phyloP scores from a whole-genome alignment of 2,888 invertebrate genomes.

The Lycaena phlaeas region DNA sequence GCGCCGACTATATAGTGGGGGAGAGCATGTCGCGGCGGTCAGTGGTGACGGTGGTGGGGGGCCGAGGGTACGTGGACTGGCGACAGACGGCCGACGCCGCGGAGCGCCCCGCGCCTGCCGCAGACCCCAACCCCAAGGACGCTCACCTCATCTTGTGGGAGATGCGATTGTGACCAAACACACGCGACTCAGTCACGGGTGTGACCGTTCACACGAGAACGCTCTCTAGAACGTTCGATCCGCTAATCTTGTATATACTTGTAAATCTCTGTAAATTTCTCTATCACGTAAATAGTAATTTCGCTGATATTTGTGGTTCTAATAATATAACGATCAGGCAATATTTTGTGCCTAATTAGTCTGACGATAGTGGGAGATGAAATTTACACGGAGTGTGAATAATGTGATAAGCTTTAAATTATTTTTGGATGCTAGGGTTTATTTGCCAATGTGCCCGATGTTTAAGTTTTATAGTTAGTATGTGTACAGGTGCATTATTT shows the following conservation, averaged over 20 bases:
- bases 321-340: conserved; percentile 21
- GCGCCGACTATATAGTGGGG: conserved; percentile 53
- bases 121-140: conserved; percentile 85
- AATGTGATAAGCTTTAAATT: conserved; percentile 68
- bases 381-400: conserved; percentile 44
- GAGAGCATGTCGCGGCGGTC: conserved; percentile 76
- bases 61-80: conserved; percentile 91
- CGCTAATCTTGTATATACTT: conserved; percentile 24
- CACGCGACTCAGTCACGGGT: not conserved
- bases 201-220: conserved; percentile 1
- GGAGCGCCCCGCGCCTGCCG: conserved; percentile 67
- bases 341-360: conserved; percentile 15
- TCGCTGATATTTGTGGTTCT: conserved; percentile 12
- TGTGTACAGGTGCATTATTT: conserved; percentile 53
- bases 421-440: conserved; percentile 49
- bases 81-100: conserved; percentile 79
- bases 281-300: conserved; percentile 16
- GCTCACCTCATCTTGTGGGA: conserved; percentile 95
- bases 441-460: conserved; percentile 30
- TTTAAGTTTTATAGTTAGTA: conserved; percentile 35
- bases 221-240: not conserved
- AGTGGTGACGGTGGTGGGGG: conserved; percentile 89
- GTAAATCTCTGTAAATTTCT: conserved; percentile 35
- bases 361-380: conserved; percentile 17
- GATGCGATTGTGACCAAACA: conserved; percentile 54